Evolutionary conservation across 2,797 vertebrate genomes (phyloP), one percentile per base, ranked within the genome.

Genomic region (Meriones psammophilus): DNA sequence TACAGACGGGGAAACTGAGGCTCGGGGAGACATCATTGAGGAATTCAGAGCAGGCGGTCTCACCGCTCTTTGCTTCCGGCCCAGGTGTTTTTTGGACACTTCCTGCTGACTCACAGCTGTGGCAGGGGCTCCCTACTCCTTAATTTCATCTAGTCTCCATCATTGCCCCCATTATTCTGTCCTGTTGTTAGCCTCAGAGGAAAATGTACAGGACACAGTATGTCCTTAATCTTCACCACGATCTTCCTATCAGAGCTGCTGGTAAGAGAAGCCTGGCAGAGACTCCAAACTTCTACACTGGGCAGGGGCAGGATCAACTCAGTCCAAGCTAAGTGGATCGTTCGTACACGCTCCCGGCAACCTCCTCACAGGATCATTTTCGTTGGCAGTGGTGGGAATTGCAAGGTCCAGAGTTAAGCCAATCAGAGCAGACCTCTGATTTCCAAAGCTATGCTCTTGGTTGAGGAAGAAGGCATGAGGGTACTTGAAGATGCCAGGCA

Each of bases 1-100:
- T 89, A 94, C 46, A 78, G 56, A 28, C 69, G 73, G 84, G 60
- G 89, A 95, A 89, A 91, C 71, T 13, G 50, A 94, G 87, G 39
- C 60, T 68, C 83, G 8, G 79, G 46, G 33, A 33, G 77, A 79
- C 26, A 36, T 36, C 4, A 0, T 54, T 71, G 36, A 22, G 66
- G 74, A 92, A 26, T 39, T 89, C 28, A 20, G 73, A 46, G 77
- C 13, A 8, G 46, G 54, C 18, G 56, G 71, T 73, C 50, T 10
- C 24, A 3, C 15, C 39, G 20, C 64, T 90, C 39, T 56, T 50
- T 54, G 30, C 64, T 78, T 66, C 60, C 39, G 10, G 14, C 0
- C 36, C 3, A 39, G 74, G 39, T 8, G 60, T 80, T 74, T 76
- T 76, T 42, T 30, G 2, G 36, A 69, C 46, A 17, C n/a, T 79